A percentile compares a stretch with the other conserved stretches of the same genome.
phyloP scores from a whole-genome alignment of 2,113 vertebrate species.

The Regulus satrapa region DNA sequence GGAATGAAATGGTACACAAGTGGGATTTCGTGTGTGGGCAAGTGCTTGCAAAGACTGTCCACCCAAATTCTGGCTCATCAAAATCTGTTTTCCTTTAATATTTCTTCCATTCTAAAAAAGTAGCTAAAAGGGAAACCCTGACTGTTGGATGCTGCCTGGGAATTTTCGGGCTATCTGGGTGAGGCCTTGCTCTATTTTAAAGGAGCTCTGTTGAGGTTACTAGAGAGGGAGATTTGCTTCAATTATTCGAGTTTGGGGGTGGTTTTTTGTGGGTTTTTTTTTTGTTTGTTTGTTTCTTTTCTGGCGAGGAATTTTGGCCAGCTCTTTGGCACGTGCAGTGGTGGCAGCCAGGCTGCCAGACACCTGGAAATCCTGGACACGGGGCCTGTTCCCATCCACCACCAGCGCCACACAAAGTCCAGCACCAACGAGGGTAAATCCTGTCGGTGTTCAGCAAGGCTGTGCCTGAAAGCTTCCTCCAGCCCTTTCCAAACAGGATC shows the following conservation, averaged over 20 bases:
- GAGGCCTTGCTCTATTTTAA: not conserved
- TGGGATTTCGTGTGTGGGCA: not conserved
- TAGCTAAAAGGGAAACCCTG: not conserved
- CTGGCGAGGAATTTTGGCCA: not conserved
- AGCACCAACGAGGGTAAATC: not conserved
- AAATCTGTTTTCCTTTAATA: not conserved
- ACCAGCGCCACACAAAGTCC: fast-evolving
- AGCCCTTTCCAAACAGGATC: not conserved
- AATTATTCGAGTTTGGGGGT: not conserved
- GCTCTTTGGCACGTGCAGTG: not conserved
- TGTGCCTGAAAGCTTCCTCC: not conserved
- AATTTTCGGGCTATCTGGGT: not conserved
- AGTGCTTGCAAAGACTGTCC: not conserved
- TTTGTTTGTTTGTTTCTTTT: not conserved
- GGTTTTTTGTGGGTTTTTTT: fast-evolving
- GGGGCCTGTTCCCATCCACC: not conserved
- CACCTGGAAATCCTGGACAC: conserved; percentile 25
- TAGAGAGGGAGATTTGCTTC: not conserved
- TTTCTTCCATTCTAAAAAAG: not conserved
- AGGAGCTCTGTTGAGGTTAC: not conserved
- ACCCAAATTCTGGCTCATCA: not conserved
- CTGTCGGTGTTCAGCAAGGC: not conserved
- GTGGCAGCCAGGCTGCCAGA: conserved; percentile 25
- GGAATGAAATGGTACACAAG: not conserved
- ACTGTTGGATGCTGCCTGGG: not conserved